phyloP scores from a whole-genome alignment of 2,113 vertebrate species.

The Nerophis ophidion region DNA sequence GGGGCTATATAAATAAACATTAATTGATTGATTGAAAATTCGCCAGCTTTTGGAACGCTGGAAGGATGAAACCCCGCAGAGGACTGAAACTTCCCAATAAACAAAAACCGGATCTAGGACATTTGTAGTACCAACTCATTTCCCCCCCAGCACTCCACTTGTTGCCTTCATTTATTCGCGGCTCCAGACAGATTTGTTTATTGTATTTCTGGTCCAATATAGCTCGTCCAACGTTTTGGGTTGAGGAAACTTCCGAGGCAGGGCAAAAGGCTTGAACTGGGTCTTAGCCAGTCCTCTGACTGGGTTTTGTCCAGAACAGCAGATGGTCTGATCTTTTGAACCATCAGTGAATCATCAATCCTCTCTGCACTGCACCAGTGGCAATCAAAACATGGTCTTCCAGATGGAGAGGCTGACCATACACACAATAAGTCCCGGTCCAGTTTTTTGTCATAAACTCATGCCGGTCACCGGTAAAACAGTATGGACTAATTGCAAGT shows the following conservation, averaged over 20 bases:
- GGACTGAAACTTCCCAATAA: too few species aligned
- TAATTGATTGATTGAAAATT: too few species aligned
- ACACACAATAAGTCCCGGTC: constrained; percentile 43
- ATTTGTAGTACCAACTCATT: constrained; percentile 37
- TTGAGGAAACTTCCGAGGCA: constrained; percentile 27
- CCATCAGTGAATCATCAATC: constrained; percentile 57
- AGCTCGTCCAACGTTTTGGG: too few species aligned
- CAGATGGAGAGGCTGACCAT: constrained; percentile 62
- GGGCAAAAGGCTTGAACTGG: constrained; percentile 24
- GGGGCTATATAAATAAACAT: too few species aligned
- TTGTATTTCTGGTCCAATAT: too few species aligned
- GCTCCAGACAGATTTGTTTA: too few species aligned
- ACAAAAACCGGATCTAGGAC: too few species aligned
- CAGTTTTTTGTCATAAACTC: constrained; percentile 25
- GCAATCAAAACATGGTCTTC: constrained; percentile 57
- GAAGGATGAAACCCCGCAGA: background rate
- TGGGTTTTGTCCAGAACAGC: constrained; percentile 51
- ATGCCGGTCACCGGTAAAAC: constrained; percentile 23
- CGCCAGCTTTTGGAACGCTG: background rate
- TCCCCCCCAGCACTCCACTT: constrained; percentile 51
- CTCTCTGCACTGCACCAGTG: constrained; percentile 46
- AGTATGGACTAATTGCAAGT: background rate
- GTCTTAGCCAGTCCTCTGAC: constrained; percentile 51
- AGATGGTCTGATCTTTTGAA: constrained; percentile 66
- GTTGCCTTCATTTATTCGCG: constrained; percentile 23